Base-by-base conservation (phyloP, 1,140 invertebrate species). In the Telenomus remus region DNA sequence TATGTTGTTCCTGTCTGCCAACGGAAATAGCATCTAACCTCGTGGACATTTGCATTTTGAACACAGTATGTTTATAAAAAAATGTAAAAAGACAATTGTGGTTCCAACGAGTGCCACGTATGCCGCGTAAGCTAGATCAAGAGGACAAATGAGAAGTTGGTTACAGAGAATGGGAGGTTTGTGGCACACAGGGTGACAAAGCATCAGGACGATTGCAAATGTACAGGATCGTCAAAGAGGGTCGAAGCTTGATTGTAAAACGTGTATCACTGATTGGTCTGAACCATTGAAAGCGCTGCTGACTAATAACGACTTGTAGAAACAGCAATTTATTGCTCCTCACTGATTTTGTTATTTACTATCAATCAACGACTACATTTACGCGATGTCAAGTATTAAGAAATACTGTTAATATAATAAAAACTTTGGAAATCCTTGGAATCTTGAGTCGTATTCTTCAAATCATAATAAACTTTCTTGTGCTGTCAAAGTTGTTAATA, bases 231-330 rank as follows among this genome's bases (percentile, higher is more conserved):
- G 53, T 63, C 68, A 61, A 68, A 73, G 19, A 43, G 13, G 47
- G 60, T 37, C 37, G 34, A 39, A 56, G 48, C 61, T 54, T 43
- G 44, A 74, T 65, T 50, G 56, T 69, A 76, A 79, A 63, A 79
- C 72, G 50, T 72, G 77, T 76, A 79, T 76, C 72, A 61, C 68
- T 79, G 77, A 79, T 79, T 79, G 73, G 66, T 75, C 59, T 57
- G 54, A 75, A 34, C 61, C 65, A 66, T 61, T 76, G 68, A 66
- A 76, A 71, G 47, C 35, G 44, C 49, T 46, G 33, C 48, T 48
- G 57, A 49, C 39, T 63, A 14, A n/a, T n/a, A 56, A 61, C 56
- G 68, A 68, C 61, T 42, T 46, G 55, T 50, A 49, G 50, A 66
- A 76, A 68, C 46, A 19, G 19, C 63, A 57, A 68, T 74, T 74